phyloP scores from a whole-genome alignment of 1,140 invertebrate genomes.

The Mylabris phalerata region DNA sequence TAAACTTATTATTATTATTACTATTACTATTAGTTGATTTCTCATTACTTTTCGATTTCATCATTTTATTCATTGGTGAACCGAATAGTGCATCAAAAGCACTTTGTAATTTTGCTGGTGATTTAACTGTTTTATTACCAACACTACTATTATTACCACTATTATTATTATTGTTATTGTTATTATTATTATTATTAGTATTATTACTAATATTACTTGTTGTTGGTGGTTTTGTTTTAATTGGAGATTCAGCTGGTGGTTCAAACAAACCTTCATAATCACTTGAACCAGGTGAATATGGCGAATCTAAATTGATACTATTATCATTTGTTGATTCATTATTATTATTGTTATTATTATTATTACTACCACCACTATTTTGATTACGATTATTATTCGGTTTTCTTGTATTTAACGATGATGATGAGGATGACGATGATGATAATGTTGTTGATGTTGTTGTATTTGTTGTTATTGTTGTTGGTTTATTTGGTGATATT shows the following conservation, averaged over 20 bases:
- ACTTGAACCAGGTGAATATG: constrained; percentile 76
- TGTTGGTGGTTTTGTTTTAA: constrained; percentile 26
- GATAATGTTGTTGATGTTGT: no score
- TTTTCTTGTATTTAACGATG: not conserved
- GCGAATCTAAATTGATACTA: constrained; percentile 65
- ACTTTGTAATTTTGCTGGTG: constrained; percentile 42
- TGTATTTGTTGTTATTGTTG: not conserved
- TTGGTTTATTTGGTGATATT: constrained; percentile 44
- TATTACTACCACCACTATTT: constrained; percentile 26
- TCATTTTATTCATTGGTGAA: constrained; percentile 40
- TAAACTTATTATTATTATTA: constrained; percentile 37
- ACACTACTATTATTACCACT: constrained; percentile 7
- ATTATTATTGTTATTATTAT: constrained; percentile 27
- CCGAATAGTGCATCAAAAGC: constrained; percentile 53
- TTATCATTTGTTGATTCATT: no score
- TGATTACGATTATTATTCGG: not conserved
- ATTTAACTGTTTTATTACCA: constrained; percentile 27
- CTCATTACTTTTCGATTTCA: constrained; percentile 37
- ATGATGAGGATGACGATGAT: not conserved
- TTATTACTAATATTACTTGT: constrained; percentile 1
- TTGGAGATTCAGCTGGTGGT: constrained; percentile 57
- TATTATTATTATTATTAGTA: constrained; percentile 3
- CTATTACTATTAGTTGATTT: constrained; percentile 45
- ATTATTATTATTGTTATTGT: constrained; percentile 5
- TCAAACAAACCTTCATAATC: constrained; percentile 82